A percentile compares a stretch with the other conserved stretches of the same genome.
phyloP scores from a whole-genome alignment of 2,888 invertebrate genomes.

The Ichneumon xanthorius region DNA sequence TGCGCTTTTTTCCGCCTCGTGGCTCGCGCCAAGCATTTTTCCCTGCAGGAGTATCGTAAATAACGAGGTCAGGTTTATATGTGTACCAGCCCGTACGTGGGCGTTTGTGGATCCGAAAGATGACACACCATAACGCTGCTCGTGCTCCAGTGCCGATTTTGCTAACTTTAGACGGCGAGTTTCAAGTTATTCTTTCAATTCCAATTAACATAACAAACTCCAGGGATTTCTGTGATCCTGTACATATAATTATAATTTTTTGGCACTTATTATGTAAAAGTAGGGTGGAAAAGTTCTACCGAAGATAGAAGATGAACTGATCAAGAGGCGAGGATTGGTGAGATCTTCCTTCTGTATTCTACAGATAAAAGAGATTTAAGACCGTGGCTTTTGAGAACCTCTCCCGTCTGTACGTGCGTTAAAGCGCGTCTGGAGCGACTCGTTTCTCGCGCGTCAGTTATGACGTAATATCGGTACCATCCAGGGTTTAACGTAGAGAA shows the following conservation, averaged over 20 bases:
- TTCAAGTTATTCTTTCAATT: not conserved
- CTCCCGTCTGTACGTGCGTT: conserved; percentile 8
- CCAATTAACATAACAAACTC: not conserved
- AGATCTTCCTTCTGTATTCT: not conserved
- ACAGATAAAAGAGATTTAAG: not conserved
- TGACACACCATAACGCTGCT: not conserved
- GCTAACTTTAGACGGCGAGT: not conserved
- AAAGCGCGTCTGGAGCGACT: not conserved
- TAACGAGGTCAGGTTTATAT: conserved; percentile 51
- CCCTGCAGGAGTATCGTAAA: conserved; percentile 57
- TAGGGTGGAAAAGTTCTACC: not conserved
- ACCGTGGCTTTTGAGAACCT: conserved; percentile 3
- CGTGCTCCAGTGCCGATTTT: not conserved
- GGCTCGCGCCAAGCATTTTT: conserved; percentile 46
- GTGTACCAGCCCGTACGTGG: not conserved
- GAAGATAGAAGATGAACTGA: not conserved
- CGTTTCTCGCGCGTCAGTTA: conserved; percentile 19
- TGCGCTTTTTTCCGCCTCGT: conserved; percentile 54
- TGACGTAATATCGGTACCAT: conserved; percentile 22
- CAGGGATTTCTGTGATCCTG: too few species aligned
- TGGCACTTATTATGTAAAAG: not conserved
- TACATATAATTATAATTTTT: not conserved
- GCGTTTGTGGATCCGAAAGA: not conserved
- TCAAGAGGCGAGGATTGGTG: not conserved
- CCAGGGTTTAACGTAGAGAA: conserved; percentile 37